Evolutionary conservation across 1,140 invertebrate species (phyloP), one percentile per base, ranked within the genome.

Genomic region (Contarinia nasturtii): DNA sequence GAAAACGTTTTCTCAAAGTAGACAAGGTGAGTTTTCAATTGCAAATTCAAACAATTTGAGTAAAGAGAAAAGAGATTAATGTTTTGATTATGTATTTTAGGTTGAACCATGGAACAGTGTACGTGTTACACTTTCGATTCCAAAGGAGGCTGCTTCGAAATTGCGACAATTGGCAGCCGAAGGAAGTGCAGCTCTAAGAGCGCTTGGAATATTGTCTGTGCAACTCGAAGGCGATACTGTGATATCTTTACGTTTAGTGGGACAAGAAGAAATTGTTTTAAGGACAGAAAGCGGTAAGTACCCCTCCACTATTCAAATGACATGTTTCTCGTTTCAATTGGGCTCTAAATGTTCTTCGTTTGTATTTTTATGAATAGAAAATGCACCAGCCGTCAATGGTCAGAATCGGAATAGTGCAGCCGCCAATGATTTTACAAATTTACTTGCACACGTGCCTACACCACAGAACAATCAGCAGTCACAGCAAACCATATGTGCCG

Each of bases 91-190:
- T 34, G 3, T 46, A 44, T 40, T 49, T 12, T 58, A 95, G 75
- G 84, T 95, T 70, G 91, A 97, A 76, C 91, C 91, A 74, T 95
- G 90, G 90, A 93, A 95, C 71, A 91, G 88, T 59, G 91, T 96
- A 54, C 80, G 87, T 67, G 89, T 96, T 62, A 95, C 90, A 66
- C 85, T 96, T 71, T 90, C 88, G 58, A 88, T 96, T 69, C 90
- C 91, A 53, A 79, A 82, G 62, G 91, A 94, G 67, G 92, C 92
- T 59, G 92, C 91, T 54, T 67, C 82, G 55, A 76, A 86, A 54
- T 71, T 97, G 57, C 76, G 88, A 57, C 83, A 87, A 61, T 70
- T 97, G 58, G 91, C 91, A 49, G 80, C 86, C 60, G 81, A 86
- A 63, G 87, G 90, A 53, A 87, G 86, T 60, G 70, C 79, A 48